phyloP scores from a whole-genome alignment of 1,140 invertebrate species.

The Hylyphantes graminicola region DNA sequence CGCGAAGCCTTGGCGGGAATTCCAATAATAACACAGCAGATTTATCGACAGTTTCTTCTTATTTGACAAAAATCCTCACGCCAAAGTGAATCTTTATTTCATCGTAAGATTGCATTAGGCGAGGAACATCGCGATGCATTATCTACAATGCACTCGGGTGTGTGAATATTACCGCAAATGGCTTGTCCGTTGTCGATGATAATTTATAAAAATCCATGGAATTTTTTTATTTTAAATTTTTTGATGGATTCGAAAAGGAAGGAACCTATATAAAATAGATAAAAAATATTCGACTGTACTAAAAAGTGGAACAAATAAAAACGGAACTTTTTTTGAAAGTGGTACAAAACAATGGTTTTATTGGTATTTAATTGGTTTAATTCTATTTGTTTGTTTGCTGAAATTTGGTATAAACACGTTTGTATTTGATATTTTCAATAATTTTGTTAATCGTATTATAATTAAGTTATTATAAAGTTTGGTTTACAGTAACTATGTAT shows the following conservation, averaged over 20 bases:
- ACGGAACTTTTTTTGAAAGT: not conserved
- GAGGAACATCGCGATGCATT: conserved; percentile 32
- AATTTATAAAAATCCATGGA: conserved; percentile 17
- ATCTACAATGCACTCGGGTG: conserved; percentile 34
- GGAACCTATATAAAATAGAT: not conserved
- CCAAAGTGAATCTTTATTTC: conserved; percentile 55
- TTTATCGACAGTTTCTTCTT: conserved; percentile 40
- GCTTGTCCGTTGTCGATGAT: conserved; percentile 43
- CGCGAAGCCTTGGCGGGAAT: not conserved
- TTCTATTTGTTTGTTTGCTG: not conserved
- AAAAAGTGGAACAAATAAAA: conserved; percentile 22
- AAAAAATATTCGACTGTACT: not conserved
- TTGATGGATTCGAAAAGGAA: conserved; percentile 12
- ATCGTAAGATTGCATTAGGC: conserved; percentile 38
- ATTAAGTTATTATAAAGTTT: too few species aligned
- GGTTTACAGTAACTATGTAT: too few species aligned
- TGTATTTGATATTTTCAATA: too few species aligned
- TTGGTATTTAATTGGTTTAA: not conserved
- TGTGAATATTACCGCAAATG: conserved; percentile 56
- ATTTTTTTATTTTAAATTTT: not conserved
- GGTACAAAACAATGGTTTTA: not conserved
- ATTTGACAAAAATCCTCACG: conserved; percentile 20
- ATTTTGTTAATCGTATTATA: too few species aligned
- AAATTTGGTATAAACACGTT: not conserved
- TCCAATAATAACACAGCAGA: conserved; percentile 50